phyloP scores from a whole-genome alignment of 2,113 vertebrate genomes.

The Actenoides lindsayi region DNA sequence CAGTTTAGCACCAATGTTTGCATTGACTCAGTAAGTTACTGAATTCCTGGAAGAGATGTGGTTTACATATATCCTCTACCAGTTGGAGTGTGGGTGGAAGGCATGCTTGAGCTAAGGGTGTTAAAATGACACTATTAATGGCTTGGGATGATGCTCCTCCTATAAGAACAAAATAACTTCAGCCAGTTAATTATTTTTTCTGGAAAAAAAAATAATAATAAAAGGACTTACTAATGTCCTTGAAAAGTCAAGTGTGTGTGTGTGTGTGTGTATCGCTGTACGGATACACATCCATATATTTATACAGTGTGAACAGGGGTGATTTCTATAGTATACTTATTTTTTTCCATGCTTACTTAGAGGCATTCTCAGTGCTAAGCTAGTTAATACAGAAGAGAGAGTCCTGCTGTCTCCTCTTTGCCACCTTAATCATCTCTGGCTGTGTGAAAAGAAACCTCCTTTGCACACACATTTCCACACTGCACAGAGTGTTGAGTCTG shows the following conservation, averaged over 20 bases:
- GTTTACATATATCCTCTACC: background rate
- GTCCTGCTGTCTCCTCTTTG: background rate
- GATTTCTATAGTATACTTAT: background rate
- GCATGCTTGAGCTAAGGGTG: constrained; percentile 13
- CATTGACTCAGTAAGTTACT: background rate
- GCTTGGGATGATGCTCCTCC: background rate
- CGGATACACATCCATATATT: background rate
- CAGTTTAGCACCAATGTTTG: background rate
- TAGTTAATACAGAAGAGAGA: background rate
- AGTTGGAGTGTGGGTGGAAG: constrained; percentile 40
- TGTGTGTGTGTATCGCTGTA: background rate
- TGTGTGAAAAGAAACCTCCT: background rate
- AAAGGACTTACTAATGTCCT: background rate
- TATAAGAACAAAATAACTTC: background rate
- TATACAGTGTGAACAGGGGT: background rate
- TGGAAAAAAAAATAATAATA: background rate
- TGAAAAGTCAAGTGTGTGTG: background rate
- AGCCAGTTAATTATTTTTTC: background rate
- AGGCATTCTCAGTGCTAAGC: background rate
- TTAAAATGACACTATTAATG: constrained; percentile 30
- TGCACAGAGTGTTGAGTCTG: background rate
- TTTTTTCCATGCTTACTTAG: background rate
- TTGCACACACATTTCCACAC: rapidly evolving
- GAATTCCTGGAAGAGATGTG: background rate
- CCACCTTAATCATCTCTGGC: background rate